A percentile compares a stretch with the other conserved stretches of the same genome.
phyloP scores from a whole-genome alignment of 2,113 vertebrate species.

The Chloropsis hardwickii region DNA sequence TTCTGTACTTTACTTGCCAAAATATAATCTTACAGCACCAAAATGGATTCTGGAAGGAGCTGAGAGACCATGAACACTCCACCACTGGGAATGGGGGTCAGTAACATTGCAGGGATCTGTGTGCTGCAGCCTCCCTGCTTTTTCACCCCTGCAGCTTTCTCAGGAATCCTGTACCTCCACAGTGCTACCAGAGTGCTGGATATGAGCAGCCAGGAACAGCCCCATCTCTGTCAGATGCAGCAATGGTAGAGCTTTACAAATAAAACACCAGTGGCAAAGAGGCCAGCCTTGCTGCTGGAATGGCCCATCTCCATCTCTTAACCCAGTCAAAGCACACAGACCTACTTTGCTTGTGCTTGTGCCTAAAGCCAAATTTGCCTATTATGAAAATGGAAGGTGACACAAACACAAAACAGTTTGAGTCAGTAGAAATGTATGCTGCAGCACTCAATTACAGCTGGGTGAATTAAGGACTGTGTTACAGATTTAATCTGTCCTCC shows the following conservation, averaged over 20 bases:
- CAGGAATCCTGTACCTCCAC: background rate
- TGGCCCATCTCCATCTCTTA: background rate
- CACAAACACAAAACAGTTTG: background rate
- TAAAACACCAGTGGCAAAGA: background rate
- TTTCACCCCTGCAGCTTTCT: background rate
- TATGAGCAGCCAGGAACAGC: background rate
- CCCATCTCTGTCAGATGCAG: accelerated
- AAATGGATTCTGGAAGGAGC: background rate
- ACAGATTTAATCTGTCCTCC: background rate
- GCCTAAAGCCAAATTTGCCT: conserved; percentile 13
- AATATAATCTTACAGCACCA: background rate
- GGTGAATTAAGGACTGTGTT: background rate
- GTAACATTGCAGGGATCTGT: background rate
- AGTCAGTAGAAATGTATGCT: background rate
- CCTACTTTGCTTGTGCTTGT: conserved; percentile 1
- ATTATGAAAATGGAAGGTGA: conserved; percentile 31
- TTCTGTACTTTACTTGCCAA: background rate
- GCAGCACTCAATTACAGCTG: background rate
- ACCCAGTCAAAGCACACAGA: background rate
- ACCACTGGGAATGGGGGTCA: background rate
- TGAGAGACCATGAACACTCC: accelerated
- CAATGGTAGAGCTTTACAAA: background rate
- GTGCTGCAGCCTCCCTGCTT: background rate
- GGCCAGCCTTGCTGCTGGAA: background rate
- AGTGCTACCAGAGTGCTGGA: accelerated